These are phyloP conservation scores for Micromussa lordhowensis DNA, from an alignment of 92 coral and sea anemone species.

Conservation along the genomic window DNA sequence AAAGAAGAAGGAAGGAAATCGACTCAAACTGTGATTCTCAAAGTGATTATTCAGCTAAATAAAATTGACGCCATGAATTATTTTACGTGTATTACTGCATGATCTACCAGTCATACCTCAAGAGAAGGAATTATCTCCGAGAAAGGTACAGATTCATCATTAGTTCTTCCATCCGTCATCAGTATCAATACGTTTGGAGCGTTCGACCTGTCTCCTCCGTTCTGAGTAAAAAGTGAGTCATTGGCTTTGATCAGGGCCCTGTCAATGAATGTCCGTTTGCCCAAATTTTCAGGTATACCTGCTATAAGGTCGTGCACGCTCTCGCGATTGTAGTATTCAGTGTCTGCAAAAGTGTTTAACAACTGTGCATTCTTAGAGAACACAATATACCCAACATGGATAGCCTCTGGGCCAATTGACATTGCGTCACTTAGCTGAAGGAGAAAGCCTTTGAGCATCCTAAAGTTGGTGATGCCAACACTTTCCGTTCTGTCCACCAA, in stretches of 20 bases:
- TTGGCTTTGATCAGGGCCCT: neutral
- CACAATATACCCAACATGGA: slow-evolving; percentile 3
- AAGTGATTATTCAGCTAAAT: neutral
- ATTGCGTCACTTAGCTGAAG: neutral
- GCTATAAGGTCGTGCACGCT: neutral
- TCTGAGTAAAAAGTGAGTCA: neutral
- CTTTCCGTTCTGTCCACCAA: slow-evolving; percentile 14
- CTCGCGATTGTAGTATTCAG: neutral
- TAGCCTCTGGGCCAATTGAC: neutral
- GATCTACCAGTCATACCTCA: neutral
- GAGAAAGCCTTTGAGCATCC: slow-evolving; percentile 1
- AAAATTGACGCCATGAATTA: neutral
- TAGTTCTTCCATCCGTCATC: slow-evolving; percentile 24
- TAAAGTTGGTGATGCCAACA: neutral
- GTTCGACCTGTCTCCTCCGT: slow-evolving; percentile 12
- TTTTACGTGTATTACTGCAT: neutral
- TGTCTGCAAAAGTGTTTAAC: neutral
- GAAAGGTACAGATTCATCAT: neutral
- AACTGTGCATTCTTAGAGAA: neutral
- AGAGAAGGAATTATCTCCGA: neutral
- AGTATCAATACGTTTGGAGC: slow-evolving; percentile 15
- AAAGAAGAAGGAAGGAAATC: neutral
- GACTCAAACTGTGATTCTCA: neutral
- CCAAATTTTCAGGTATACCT: neutral
- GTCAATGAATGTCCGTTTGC: neutral